A percentile compares a stretch with the other conserved stretches of the same genome.
phyloP scores from a whole-genome alignment of 2,797 vertebrate species.

The Brachyrhaphis roseni region DNA sequence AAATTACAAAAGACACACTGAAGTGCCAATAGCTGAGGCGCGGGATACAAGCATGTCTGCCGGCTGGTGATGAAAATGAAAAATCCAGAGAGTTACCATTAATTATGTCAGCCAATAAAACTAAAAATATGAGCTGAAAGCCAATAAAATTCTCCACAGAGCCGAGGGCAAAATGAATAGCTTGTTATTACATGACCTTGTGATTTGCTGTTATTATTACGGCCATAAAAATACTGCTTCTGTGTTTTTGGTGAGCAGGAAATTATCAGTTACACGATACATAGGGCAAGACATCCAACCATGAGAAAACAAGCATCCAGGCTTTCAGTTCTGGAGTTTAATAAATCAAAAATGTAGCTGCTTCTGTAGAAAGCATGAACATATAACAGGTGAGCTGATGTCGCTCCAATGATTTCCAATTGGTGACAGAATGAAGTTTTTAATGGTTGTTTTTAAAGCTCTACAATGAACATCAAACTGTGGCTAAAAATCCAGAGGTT shows the following conservation, averaged over 20 bases:
- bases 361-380: background rate
- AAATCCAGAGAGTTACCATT: background rate
- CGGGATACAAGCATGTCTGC: background rate
- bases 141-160: background rate
- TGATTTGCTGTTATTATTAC: background rate
- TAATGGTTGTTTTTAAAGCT: background rate
- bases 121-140: constrained; percentile 13
- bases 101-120: background rate
- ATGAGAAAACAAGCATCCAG: background rate
- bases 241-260: background rate
- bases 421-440: background rate
- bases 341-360: background rate
- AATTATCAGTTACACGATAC: background rate
- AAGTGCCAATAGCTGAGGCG: background rate
- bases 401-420: background rate
- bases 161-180: background rate
- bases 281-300: background rate
- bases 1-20: background rate
- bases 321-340: background rate
- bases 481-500: background rate
- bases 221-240: background rate
- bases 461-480: background rate
- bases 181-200: background rate
- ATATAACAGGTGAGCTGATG: background rate
- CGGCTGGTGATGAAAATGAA: background rate